Percentiles rank a stretch among this genome's conserved stretches.
phyloP scores from a whole-genome alignment of 2,113 vertebrate species.

The Pollachius pollachius region DNA sequence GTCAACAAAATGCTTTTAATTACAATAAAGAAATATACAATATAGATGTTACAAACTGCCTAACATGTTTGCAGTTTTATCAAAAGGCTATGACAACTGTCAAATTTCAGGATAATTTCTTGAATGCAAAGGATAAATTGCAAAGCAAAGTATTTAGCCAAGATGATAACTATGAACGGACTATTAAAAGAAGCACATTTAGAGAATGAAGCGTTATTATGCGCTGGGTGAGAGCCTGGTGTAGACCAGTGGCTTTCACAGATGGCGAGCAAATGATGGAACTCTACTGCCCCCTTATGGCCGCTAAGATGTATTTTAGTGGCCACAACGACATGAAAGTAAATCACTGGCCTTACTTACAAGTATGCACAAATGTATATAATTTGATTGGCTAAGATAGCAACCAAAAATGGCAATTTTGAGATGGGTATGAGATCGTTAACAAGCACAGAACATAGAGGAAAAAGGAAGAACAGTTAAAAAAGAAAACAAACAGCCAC shows the following conservation, averaged over 20 bases:
- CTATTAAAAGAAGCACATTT: conserved; percentile 24
- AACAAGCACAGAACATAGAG: conserved; percentile 48
- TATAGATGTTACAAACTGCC: conserved; percentile 1
- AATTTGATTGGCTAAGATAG: conserved; percentile 30
- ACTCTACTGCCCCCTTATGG: conserved; percentile 70
- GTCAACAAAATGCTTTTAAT: not conserved
- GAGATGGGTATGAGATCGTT: conserved; percentile 13
- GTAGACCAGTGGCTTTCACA: not conserved
- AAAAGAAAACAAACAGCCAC: conserved; percentile 49
- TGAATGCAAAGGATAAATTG: conserved; percentile 3
- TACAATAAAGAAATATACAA: not conserved
- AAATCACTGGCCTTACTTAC: not conserved
- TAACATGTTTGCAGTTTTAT: not conserved
- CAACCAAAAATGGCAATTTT: conserved; percentile 23
- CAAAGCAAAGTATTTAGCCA: conserved; percentile 11
- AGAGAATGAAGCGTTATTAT: conserved; percentile 24
- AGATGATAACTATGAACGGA: conserved; percentile 14
- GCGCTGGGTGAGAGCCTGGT: not conserved
- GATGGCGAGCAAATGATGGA: conserved; percentile 24
- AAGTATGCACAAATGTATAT: conserved; percentile 23
- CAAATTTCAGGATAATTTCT: not conserved
- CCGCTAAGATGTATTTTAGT: conserved; percentile 6
- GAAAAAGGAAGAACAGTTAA: conserved; percentile 54
- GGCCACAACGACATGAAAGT: not conserved
- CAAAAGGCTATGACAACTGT: not conserved